Evolutionary conservation across 92 coral and sea anemone genomes (phyloP).

Genomic region (Zoanthus gigantus): DNA sequence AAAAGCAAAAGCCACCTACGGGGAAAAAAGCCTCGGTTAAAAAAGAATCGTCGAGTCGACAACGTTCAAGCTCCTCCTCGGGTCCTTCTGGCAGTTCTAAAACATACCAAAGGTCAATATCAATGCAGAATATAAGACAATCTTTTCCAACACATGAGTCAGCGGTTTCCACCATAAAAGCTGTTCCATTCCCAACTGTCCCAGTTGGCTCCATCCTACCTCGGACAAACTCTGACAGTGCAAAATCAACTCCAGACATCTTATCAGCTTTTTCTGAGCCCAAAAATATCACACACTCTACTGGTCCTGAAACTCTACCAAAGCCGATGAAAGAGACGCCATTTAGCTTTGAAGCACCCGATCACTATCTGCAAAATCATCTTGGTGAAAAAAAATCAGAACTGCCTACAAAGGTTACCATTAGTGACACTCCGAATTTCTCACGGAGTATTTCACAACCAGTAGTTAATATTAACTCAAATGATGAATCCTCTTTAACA

Average conservation of each 20-base stretch:
- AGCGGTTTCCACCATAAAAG: slow-evolving; percentile 61
- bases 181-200: slow-evolving; percentile 81
- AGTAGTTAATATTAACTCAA: background rate
- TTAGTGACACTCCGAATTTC: background rate
- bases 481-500: background rate
- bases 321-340: slow-evolving; percentile 60
- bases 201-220: slow-evolving; percentile 61
- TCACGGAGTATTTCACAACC: slow-evolving; percentile 44
- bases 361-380: slow-evolving; percentile 12
- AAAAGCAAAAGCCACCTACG: slow-evolving; percentile 71
- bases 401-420: background rate
- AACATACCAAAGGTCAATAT: slow-evolving; percentile 63
- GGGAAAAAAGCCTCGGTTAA: slow-evolving; percentile 69
- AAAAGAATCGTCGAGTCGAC: slow-evolving; percentile 49
- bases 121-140: slow-evolving; percentile 74
- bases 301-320: slow-evolving; percentile 25
- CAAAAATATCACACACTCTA: background rate
- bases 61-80: slow-evolving; percentile 20
- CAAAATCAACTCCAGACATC: slow-evolving; percentile 45
- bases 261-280: slow-evolving; percentile 38
- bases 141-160: slow-evolving; percentile 72
- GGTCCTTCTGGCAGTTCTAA: slow-evolving; percentile 14
- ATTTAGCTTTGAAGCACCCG: slow-evolving; percentile 57
- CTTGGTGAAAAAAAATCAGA: slow-evolving; percentile 3
- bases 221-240: slow-evolving; percentile 67